Evolutionary conservation across 2,888 invertebrate species (phyloP).

Genomic region (Trissolcus brochymenae): DNA sequence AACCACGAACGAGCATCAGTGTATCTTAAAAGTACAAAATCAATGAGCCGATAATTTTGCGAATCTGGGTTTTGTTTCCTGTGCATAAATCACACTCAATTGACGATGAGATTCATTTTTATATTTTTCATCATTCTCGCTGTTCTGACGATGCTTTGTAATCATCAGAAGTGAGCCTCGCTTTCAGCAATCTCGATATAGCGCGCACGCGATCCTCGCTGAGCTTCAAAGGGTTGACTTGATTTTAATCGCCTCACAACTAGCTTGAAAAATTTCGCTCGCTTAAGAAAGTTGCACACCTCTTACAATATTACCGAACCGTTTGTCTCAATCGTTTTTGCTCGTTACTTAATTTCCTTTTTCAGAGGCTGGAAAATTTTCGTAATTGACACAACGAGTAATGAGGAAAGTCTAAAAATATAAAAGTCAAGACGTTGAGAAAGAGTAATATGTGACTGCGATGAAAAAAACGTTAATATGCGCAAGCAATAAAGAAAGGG

Average conservation of each 20-base stretch:
- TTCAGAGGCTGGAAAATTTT: not conserved
- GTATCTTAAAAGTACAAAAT: slow-evolving; percentile 47
- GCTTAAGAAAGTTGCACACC: slow-evolving; percentile 21
- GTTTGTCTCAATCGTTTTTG: slow-evolving; percentile 17
- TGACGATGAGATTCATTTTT: slow-evolving; percentile 27
- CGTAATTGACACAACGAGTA: not conserved
- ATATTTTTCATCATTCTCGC: slow-evolving; percentile 36
- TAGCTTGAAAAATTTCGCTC: not conserved
- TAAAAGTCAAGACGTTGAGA: not conserved
- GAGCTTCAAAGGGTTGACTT: slow-evolving; percentile 32
- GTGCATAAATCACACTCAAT: slow-evolving; percentile 40
- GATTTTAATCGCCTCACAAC: slow-evolving; percentile 5
- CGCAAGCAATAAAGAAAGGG: slow-evolving; percentile 51
- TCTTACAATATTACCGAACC: slow-evolving; percentile 19
- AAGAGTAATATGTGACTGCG: slow-evolving; percentile 22
- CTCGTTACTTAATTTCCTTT: not conserved
- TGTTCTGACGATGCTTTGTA: slow-evolving; percentile 28
- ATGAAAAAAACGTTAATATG: slow-evolving; percentile 38
- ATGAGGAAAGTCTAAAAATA: not conserved
- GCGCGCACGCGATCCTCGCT: slow-evolving; percentile 50
- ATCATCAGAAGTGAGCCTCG: slow-evolving; percentile 46
- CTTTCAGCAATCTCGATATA: slow-evolving; percentile 49
- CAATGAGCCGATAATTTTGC: slow-evolving; percentile 49
- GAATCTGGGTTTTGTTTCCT: slow-evolving; percentile 56
- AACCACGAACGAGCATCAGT: slow-evolving; percentile 22